Conservation (phyloP, 1,140 invertebrate species). For the Papilio glaucus region DNA sequence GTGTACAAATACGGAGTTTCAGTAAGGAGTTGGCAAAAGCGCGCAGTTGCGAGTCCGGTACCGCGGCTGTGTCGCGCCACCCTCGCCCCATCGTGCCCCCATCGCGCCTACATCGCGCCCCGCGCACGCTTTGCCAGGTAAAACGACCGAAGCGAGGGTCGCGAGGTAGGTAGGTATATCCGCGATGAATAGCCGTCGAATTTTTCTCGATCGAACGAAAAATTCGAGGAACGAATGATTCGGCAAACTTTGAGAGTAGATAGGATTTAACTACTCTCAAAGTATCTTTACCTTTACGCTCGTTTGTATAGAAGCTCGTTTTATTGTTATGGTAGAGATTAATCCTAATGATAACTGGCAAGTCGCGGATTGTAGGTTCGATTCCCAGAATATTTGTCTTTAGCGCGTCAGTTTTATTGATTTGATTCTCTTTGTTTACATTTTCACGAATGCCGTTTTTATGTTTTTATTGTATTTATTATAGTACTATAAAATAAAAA, state of each 20-base stretch:
- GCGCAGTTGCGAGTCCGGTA: not conserved
- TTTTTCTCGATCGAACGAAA: not conserved
- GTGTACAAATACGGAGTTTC: not conserved
- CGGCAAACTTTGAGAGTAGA: no score
- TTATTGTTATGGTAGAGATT: no score
- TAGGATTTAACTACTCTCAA: not conserved
- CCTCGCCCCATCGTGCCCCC: conserved; percentile 16
- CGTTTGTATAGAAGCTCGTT: no score
- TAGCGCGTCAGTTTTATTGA: no score
- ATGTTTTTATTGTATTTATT: no score
- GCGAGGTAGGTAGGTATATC: conserved; percentile 39
- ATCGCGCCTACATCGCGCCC: not conserved
- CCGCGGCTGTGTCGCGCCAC: not conserved
- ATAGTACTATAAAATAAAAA: no score
- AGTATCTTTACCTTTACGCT: not conserved
- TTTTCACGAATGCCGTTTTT: no score
- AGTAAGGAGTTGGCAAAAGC: not conserved
- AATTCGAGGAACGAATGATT: not conserved
- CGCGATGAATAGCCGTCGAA: not conserved
- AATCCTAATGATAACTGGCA: no score
- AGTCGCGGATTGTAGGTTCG: no score
- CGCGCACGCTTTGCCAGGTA: conserved; percentile 52
- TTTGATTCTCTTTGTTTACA: no score
- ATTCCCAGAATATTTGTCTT: no score
- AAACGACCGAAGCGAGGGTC: conserved; percentile 49